Percentiles rank a stretch among this genome's conserved stretches.
Conservation (phyloP, 2,797 vertebrate genomes). For the Kryptopterus vitreolus region DNA sequence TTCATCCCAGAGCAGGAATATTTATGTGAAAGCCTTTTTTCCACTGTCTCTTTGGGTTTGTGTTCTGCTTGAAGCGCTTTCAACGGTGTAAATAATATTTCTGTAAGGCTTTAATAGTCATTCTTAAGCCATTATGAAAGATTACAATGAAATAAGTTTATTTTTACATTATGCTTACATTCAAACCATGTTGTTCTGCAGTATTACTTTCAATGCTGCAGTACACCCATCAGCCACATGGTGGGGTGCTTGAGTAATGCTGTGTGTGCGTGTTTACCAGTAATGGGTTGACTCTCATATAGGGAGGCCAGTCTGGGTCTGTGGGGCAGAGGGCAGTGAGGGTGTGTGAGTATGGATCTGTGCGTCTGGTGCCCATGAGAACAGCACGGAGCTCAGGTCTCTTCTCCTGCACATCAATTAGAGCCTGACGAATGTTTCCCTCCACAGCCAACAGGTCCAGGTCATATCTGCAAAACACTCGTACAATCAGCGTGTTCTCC, state of each 20-base stretch:
- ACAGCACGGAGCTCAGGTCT: slow-evolving; percentile 83
- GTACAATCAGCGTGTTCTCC: not conserved
- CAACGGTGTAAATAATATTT: not conserved
- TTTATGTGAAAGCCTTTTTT: slow-evolving; percentile 42
- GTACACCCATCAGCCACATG: slow-evolving; percentile 1
- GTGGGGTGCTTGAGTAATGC: not conserved
- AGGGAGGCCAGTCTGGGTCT: slow-evolving; percentile 86
- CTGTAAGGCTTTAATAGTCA: not conserved
- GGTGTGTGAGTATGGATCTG: slow-evolving; percentile 86
- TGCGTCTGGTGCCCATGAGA: slow-evolving; percentile 92
- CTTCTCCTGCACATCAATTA: slow-evolving; percentile 75
- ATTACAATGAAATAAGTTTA: not conserved
- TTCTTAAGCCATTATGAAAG: not conserved
- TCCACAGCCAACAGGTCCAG: slow-evolving; percentile 82
- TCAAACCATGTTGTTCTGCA: not conserved
- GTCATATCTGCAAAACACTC: slow-evolving; percentile 75
- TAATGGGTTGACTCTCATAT: slow-evolving; percentile 91
- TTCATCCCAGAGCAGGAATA: too few relatives aligned
- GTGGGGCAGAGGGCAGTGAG: slow-evolving; percentile 83
- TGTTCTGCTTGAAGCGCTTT: not conserved
- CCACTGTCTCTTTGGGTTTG: slow-evolving; percentile 2
- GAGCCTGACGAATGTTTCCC: slow-evolving; percentile 85
- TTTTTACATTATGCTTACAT: not conserved
- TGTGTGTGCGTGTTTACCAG: slow-evolving; percentile 71
- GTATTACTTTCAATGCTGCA: not conserved